Evolutionary conservation across 2,797 vertebrate species (phyloP).

Genomic region (Girardinus metallicus): DNA sequence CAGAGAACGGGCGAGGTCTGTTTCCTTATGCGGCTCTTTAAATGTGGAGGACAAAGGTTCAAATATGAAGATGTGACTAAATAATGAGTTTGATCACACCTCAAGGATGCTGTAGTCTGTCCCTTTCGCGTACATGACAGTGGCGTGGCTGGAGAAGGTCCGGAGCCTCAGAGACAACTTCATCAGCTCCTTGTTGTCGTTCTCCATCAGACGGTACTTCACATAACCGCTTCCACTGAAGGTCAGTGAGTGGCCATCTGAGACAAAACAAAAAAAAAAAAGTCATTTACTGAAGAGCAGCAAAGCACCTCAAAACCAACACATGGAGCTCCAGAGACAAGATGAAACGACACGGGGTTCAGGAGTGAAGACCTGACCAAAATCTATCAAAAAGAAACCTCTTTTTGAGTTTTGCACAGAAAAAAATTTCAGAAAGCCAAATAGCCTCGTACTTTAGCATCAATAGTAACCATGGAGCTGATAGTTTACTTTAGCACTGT

Average conservation of each 20-base stretch:
- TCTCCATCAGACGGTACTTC: constrained; percentile 93
- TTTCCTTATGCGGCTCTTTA: constrained; percentile 40
- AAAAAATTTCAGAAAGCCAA: background rate
- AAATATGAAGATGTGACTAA: too few relatives aligned
- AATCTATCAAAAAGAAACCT: background rate
- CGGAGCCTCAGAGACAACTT: constrained; percentile 90
- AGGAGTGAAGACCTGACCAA: background rate
- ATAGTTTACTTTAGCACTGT: background rate
- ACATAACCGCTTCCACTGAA: constrained; percentile 93
- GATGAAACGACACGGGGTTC: background rate
- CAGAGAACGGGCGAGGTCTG: constrained; percentile 10
- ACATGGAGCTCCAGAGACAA: background rate
- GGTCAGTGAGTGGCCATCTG: constrained; percentile 88
- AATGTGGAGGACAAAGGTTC: constrained; percentile 30
- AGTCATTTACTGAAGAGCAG: background rate
- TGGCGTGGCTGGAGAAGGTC: constrained; percentile 91
- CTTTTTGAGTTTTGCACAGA: background rate
- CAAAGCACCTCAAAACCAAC: background rate
- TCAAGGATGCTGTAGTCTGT: constrained; percentile 98
- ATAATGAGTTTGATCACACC: constrained; percentile 71
- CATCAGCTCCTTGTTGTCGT: constrained; percentile 97
- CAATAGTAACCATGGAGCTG: background rate
- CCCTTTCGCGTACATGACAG: constrained; percentile 96
- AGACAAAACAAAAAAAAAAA: constrained; percentile 3
- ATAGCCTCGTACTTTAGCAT: background rate